These are phyloP conservation scores for Lycophotia porphyrea DNA, from an alignment of 2,888 invertebrate species.

Conservation along the genomic window DNA sequence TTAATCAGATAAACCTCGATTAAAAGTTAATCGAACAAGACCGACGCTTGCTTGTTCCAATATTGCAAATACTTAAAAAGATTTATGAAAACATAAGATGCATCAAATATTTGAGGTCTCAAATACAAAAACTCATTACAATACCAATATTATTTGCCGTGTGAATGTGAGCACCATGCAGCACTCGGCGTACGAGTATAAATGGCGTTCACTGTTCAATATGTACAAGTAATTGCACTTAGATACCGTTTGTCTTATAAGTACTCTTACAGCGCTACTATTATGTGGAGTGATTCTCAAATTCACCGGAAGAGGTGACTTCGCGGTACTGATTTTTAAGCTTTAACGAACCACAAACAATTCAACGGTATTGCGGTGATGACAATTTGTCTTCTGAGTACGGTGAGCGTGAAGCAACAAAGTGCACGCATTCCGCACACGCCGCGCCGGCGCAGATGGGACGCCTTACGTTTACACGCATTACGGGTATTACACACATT, in stretches of 20 bases:
- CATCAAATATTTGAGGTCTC: constrained; percentile 12
- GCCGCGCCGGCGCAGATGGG: constrained; percentile 26
- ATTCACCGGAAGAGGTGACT: constrained; percentile 72
- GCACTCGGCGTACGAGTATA: constrained; percentile 33
- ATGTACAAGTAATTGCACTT: constrained; percentile 68
- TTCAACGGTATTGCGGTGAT: constrained; percentile 74
- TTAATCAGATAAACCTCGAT: constrained; percentile 61
- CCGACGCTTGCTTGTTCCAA: constrained; percentile 1
- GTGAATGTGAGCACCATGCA: constrained; percentile 41
- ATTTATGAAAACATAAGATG: constrained; percentile 20
- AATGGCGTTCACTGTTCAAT: constrained; percentile 60
- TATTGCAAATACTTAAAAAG: constrained; percentile 27
- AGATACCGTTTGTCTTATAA: constrained; percentile 72
- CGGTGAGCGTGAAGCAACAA: constrained; percentile 58
- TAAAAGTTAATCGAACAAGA: constrained; percentile 44
- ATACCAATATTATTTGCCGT: constrained; percentile 44
- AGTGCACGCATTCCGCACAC: constrained; percentile 59
- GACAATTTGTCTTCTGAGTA: constrained; percentile 65
- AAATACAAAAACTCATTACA: constrained; percentile 38
- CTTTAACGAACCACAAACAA: constrained; percentile 78
- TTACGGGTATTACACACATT: constrained; percentile 54
- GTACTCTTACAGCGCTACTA: constrained; percentile 67
- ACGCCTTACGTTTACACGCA: constrained; percentile 54
- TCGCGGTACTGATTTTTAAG: constrained; percentile 71
- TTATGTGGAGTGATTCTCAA: constrained; percentile 74